phyloP scores from a whole-genome alignment of 2,888 invertebrate genomes.

The Drosophila colorata region DNA sequence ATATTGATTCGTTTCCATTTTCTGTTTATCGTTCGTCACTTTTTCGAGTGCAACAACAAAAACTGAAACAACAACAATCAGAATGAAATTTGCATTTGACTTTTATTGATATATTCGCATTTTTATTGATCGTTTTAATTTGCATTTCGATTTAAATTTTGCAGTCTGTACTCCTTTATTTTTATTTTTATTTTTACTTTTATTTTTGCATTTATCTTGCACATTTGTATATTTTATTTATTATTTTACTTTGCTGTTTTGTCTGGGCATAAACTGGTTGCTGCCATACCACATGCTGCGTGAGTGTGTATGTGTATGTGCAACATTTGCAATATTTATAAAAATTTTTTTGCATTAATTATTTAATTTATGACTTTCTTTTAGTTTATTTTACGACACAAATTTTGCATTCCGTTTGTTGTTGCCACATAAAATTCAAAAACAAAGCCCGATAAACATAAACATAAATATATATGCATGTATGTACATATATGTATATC shows the following conservation, averaged over 20 bases:
- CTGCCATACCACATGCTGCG: slow-evolving; percentile 53
- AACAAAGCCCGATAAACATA: slow-evolving; percentile 16
- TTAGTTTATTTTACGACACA: slow-evolving; percentile 59
- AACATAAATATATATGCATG: slow-evolving; percentile 1
- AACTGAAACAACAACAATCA: not conserved
- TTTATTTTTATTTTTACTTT: slow-evolving; percentile 26
- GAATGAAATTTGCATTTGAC: slow-evolving; percentile 73
- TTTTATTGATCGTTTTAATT: slow-evolving; percentile 80
- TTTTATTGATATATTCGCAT: slow-evolving; percentile 80
- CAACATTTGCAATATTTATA: slow-evolving; percentile 71
- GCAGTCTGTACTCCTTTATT: slow-evolving; percentile 40
- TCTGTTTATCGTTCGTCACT: slow-evolving; percentile 40
- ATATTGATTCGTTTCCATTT: slow-evolving; percentile 55
- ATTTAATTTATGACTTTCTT: slow-evolving; percentile 78
- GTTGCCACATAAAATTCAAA: slow-evolving; percentile 32
- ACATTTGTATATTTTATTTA: slow-evolving; percentile 8
- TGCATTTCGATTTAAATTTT: slow-evolving; percentile 62
- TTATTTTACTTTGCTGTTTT: slow-evolving; percentile 31
- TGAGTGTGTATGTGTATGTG: slow-evolving; percentile 19
- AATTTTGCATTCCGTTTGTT: slow-evolving; percentile 51
- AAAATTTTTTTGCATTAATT: slow-evolving; percentile 74
- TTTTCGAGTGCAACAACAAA: slow-evolving; percentile 43
- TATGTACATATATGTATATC: slow-evolving; percentile 12
- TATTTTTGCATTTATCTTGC: slow-evolving; percentile 12
- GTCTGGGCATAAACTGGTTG: slow-evolving; percentile 66